Base-by-base conservation (phyloP, 2,797 vertebrate species). In the Lacerta bilineata region DNA sequence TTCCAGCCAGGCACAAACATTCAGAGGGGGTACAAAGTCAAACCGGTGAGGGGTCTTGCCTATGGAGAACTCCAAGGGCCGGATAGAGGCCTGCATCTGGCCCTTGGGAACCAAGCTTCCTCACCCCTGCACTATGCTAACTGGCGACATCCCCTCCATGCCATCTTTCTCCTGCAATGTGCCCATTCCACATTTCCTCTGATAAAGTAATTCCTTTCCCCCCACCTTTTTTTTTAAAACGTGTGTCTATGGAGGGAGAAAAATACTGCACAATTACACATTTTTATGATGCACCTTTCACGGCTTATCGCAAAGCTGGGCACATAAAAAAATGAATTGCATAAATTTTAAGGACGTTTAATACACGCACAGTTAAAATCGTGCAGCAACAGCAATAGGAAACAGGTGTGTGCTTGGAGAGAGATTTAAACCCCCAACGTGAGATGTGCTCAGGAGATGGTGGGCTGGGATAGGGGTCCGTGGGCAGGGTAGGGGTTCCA, bases 341-440 rank as follows among this genome's bases (percentile, higher is more conserved):
- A 93, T 92, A 93, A 92, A 92, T 94, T 91, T 94, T 90, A 92
- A 91, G 93, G 92, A 87, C 88, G 86, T 92, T 93, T 89, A 91
- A 93, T 89, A 89, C 81, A 89, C 25, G 88, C 91, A 83, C 86
- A 88, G 90, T 93, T 94, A 94, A 94, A 95, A 89, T 87, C 82
- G 78, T 83, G 92, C 84, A 0, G 9, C 90, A 91, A 74, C 91
- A 92, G 94, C 86, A 92, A 89, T 78, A 84, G 93, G 91, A 76
- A 94, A 90, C 90, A 91, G 91, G 91, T 92, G 83, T 90, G 89
- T 90, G 90, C 76, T 95, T 93, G 91, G 85, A 88, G 88, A 36
- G 80, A 93, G 89, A 89, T 89, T 87, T 90, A 94, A 90, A 88
- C 78, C 80, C 0, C 33, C 66, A 82, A 93, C 83, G 55, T 89